Evolutionary conservation across 1,140 invertebrate species (phyloP).

Genomic region (Arctopsyche grandis): DNA sequence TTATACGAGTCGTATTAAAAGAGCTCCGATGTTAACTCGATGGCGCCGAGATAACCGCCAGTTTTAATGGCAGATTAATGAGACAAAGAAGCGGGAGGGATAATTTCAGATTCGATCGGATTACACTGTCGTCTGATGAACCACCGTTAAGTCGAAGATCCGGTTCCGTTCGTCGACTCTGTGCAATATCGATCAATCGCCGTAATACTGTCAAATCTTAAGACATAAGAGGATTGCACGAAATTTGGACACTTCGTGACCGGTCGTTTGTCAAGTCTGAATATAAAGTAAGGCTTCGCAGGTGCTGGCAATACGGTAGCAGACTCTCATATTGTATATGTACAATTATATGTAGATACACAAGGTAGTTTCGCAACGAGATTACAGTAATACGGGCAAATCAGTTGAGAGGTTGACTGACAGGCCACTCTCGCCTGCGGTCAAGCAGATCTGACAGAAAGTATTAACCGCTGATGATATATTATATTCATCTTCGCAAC

Average conservation of each 20-base stretch:
- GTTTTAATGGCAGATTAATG: constrained; percentile 40
- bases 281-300: neutral
- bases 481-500: neutral
- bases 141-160: constrained; percentile 5
- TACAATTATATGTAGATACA: too few species aligned
- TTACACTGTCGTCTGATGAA: neutral
- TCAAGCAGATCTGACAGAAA: neutral
- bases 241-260: neutral
- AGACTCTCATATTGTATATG: too few species aligned
- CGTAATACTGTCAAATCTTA: constrained; percentile 10
- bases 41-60: constrained; percentile 36
- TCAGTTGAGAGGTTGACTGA: neutral
- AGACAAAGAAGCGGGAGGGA: constrained; percentile 4
- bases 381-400: neutral
- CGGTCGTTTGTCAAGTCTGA: neutral
- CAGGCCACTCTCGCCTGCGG: neutral
- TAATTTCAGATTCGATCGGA: constrained; percentile 15
- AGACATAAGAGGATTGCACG: too few species aligned
- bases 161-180: neutral
- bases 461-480: neutral
- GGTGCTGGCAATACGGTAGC: neutral
- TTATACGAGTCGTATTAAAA: constrained; percentile 24
- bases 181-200: constrained; percentile 7
- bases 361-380: neutral
- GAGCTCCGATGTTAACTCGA: constrained; percentile 38